These are phyloP conservation scores for Andrena flavipes DNA, from an alignment of 2,888 invertebrate species.

Conservation along the genomic window DNA sequence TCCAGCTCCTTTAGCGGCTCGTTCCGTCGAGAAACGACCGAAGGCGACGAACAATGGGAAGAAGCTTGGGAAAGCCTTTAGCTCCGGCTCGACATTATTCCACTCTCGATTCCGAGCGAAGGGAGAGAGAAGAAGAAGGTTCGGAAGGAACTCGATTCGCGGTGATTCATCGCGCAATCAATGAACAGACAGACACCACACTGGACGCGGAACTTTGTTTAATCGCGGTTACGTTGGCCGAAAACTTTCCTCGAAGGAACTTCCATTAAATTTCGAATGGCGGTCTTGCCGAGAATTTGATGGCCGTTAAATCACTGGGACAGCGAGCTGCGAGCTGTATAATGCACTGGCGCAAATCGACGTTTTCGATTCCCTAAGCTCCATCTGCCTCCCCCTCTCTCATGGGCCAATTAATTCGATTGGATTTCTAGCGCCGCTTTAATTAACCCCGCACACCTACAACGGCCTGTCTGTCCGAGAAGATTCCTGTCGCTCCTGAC, in stretches of 20 bases:
- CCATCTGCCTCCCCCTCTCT: neutral
- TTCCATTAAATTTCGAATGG: conserved; percentile 23
- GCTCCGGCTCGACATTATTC: conserved; percentile 10
- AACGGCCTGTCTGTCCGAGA: neutral
- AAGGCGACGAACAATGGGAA: conserved; percentile 21
- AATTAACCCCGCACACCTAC: conserved; percentile 25
- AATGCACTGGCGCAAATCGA: conserved; percentile 39
- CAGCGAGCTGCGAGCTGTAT: neutral
- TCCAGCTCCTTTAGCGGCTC: neutral
- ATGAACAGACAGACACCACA: conserved; percentile 1
- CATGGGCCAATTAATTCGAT: conserved; percentile 45
- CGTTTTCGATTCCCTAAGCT: conserved; percentile 33
- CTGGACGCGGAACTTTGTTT: conserved; percentile 19
- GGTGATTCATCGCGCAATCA: neutral
- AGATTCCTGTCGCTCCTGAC: neutral
- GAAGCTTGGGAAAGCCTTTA: neutral
- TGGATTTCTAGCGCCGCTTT: conserved; percentile 39
- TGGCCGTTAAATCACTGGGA: conserved; percentile 27
- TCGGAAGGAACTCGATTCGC: neutral
- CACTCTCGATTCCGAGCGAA: neutral
- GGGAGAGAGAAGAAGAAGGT: neutral
- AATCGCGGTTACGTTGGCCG: conserved; percentile 21
- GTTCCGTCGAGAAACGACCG: neutral
- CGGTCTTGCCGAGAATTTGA: conserved; percentile 21
- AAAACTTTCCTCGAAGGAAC: neutral